phyloP scores from a whole-genome alignment of 1,140 invertebrate genomes.

The Drosophila triauraria region DNA sequence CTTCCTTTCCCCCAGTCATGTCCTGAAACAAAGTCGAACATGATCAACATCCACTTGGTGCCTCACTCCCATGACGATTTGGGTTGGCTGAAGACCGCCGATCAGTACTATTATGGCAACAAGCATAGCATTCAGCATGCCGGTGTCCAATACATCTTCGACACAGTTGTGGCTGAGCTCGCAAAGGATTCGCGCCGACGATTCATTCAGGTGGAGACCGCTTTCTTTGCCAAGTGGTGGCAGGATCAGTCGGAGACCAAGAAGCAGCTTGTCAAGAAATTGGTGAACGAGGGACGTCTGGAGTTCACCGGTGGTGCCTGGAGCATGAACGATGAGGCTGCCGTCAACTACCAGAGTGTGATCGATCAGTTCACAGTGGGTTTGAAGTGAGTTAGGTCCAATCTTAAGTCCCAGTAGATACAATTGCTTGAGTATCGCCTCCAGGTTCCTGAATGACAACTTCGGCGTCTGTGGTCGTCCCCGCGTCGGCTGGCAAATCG shows the following conservation, averaged over 20 bases:
- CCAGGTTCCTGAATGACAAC: conserved; percentile 89
- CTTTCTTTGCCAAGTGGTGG: conserved; percentile 98
- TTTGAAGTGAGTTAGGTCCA: conserved; percentile 87
- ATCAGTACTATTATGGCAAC: conserved; percentile 96
- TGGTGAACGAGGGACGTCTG: conserved; percentile 91
- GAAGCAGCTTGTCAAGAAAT: conserved; percentile 86
- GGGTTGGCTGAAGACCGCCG: conserved; percentile 96
- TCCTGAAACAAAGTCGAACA: conserved; percentile 87
- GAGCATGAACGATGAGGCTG: conserved; percentile 98
- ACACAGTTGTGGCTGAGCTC: conserved; percentile 93
- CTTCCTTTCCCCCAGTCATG: conserved; percentile 85
- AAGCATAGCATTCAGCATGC: conserved; percentile 89
- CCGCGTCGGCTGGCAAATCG: conserved; percentile 96
- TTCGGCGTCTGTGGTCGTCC: conserved; percentile 94
- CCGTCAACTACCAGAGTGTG: conserved; percentile 95
- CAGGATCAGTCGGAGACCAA: conserved; percentile 88
- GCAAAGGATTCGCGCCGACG: conserved; percentile 89
- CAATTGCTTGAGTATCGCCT: not conserved
- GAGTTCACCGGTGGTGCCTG: conserved; percentile 95
- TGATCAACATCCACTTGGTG: conserved; percentile 93
- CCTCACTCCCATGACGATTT: conserved; percentile 95
- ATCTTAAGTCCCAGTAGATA: too few relatives aligned
- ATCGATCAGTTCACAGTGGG: conserved; percentile 96
- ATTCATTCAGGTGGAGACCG: conserved; percentile 92
- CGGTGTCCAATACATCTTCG: conserved; percentile 95